phyloP scores from a whole-genome alignment of 2,797 vertebrate genomes.

The Pseudochromis fuscus region DNA sequence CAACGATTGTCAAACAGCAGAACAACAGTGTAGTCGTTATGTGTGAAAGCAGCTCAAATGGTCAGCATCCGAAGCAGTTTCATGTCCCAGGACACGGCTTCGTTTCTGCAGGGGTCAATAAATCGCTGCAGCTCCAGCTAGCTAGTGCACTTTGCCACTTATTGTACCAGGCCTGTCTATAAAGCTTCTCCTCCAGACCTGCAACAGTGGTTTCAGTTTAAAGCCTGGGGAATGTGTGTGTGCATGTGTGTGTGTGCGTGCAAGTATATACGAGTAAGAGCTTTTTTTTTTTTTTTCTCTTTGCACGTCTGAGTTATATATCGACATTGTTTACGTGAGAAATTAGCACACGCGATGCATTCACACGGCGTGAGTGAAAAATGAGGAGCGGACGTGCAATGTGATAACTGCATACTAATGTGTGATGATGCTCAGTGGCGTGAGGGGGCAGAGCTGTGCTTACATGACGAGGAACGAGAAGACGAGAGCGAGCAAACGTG shows the following conservation, averaged over 20 bases:
- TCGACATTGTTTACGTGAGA: slow-evolving; percentile 22
- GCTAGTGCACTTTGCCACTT: slow-evolving; percentile 56
- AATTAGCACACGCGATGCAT: slow-evolving; percentile 23
- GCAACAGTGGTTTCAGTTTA: slow-evolving; percentile 10
- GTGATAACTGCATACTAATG: slow-evolving; percentile 24
- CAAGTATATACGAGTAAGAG: slow-evolving; percentile 7
- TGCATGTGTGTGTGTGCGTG: not conserved
- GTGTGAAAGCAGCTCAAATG: slow-evolving; percentile 49
- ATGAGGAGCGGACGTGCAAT: slow-evolving; percentile 12
- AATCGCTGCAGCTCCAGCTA: slow-evolving; percentile 53
- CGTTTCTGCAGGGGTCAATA: slow-evolving; percentile 68
- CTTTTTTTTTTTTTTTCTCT: not conserved
- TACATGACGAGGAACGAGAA: not conserved
- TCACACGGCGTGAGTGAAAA: slow-evolving; percentile 16
- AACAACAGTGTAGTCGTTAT: slow-evolving; percentile 54
- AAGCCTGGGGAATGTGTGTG: not conserved
- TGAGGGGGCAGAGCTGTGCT: slow-evolving; percentile 11
- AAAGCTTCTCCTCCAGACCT: slow-evolving; percentile 45
- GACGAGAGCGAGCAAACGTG: not conserved
- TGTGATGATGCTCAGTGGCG: slow-evolving; percentile 11
- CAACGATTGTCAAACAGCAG: slow-evolving; percentile 49
- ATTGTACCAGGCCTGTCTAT: slow-evolving; percentile 46
- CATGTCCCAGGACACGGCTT: slow-evolving; percentile 60
- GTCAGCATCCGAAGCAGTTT: slow-evolving; percentile 50
- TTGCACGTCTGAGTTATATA: slow-evolving; percentile 23